Evolutionary conservation across 1,140 invertebrate species (phyloP).

Genomic region (Brachionus rotundiformis): DNA sequence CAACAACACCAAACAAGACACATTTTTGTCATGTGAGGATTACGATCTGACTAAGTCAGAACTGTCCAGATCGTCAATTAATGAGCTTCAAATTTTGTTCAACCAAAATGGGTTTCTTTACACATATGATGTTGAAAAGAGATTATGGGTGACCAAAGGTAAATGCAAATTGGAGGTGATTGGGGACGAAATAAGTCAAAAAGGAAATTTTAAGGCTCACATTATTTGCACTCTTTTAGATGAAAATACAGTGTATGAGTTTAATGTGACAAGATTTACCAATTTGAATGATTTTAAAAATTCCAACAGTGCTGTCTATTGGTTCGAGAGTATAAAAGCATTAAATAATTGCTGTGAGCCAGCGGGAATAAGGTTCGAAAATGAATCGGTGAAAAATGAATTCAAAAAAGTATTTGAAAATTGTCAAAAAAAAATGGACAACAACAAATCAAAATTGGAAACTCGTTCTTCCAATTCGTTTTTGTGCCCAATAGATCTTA

Average conservation of each 20-base stretch:
- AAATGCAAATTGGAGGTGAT: slow-evolving; percentile 27
- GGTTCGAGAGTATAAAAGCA: not conserved
- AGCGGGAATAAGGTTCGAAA: not conserved
- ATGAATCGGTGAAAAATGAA: not conserved
- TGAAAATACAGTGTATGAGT: not conserved
- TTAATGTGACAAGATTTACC: not conserved
- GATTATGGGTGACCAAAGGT: not conserved
- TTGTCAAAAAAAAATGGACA: slow-evolving; percentile 34
- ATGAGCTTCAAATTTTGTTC: slow-evolving; percentile 29
- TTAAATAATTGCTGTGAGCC: not conserved
- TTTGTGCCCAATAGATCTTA: not conserved
- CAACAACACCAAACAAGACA: slow-evolving; percentile 12
- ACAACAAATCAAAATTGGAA: slow-evolving; percentile 18
- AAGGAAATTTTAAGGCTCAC: slow-evolving; percentile 11
- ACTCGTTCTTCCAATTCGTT: slow-evolving; percentile 3
- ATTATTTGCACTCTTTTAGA: not conserved
- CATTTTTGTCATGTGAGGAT: slow-evolving; percentile 39
- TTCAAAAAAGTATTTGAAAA: not conserved
- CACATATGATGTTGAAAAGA: not conserved
- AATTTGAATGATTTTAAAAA: slow-evolving; percentile 25
- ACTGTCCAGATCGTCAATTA: not conserved
- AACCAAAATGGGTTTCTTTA: not conserved
- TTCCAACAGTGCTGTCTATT: not conserved
- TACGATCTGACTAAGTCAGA: not conserved
- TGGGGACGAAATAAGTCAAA: slow-evolving; percentile 40